phyloP scores from a whole-genome alignment of 2,113 vertebrate species.

The Microtus montanus region DNA sequence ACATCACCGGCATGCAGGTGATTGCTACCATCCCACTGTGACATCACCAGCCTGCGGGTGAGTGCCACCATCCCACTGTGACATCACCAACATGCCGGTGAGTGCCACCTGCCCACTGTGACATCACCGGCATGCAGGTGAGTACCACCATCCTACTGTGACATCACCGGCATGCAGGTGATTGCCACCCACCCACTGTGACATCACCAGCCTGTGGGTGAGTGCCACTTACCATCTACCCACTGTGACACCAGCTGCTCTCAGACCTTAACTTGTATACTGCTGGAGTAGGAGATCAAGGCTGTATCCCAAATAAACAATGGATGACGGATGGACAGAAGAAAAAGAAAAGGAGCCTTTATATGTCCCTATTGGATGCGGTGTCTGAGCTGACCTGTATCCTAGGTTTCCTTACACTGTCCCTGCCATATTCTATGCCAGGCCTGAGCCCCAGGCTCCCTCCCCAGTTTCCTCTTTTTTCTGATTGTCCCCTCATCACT shows the following conservation, averaged over 20 bases:
- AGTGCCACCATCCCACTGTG: too few relatives aligned
- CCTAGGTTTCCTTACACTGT: not conserved
- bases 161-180: too few relatives aligned
- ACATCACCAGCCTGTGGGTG: too few relatives aligned
- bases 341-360: not conserved
- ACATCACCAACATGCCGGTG: too few relatives aligned
- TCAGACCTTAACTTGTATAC: not conserved
- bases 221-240: not conserved
- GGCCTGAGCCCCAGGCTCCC: not conserved
- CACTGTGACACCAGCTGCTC: not conserved
- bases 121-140: too few relatives aligned
- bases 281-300: not conserved
- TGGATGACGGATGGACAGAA: not conserved
- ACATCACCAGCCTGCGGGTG: too few relatives aligned
- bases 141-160: too few relatives aligned
- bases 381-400: not conserved
- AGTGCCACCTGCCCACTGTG: too few relatives aligned
- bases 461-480: not conserved
- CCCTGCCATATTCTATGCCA: not conserved
- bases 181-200: too few relatives aligned
- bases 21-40: too few relatives aligned
- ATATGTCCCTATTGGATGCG: too few relatives aligned
- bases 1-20: too few relatives aligned
- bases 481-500: not conserved
- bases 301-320: not conserved